A percentile compares a stretch with the other conserved stretches of the same genome.
phyloP scores from a whole-genome alignment of 92 coral and sea anemone species.

The Meandrina meandrites region DNA sequence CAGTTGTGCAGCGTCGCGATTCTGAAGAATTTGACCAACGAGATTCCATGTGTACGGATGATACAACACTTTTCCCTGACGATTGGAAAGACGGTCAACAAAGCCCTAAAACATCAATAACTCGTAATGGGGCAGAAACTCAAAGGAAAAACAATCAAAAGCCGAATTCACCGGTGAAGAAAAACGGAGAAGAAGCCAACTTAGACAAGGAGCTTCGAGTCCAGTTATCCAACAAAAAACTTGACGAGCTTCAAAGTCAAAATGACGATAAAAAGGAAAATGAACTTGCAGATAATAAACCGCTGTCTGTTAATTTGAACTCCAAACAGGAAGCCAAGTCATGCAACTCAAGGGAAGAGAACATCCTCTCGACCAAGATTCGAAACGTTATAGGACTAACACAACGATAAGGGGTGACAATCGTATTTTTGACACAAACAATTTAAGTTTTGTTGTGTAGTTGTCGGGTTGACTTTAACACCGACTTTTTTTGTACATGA shows the following conservation, averaged over 20 bases:
- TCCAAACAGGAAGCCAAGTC: not conserved
- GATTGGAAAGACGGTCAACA: conserved; percentile 1
- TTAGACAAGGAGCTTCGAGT: not conserved
- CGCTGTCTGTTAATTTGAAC: not conserved
- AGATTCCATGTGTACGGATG: conserved; percentile 43
- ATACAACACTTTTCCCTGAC: conserved; percentile 14
- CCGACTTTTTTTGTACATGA: too few relatives aligned
- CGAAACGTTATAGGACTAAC: conserved; percentile 1
- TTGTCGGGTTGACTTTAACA: too few relatives aligned
- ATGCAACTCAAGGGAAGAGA: not conserved
- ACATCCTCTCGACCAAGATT: not conserved
- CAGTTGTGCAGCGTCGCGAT: conserved; percentile 34
- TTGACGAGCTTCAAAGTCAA: not conserved
- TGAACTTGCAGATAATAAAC: not conserved
- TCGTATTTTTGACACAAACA: not conserved
- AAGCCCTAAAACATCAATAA: not conserved
- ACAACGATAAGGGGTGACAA: not conserved
- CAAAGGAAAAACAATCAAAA: not conserved
- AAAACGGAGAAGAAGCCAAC: not conserved
- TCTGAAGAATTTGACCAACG: conserved; percentile 35
- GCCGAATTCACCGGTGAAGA: not conserved
- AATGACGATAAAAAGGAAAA: conserved; percentile 1
- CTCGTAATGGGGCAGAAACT: not conserved
- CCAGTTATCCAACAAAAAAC: not conserved
- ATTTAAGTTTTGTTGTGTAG: not conserved